Evolutionary conservation across 2,888 invertebrate species (phyloP).

Genomic region (Palloptera scutellata): DNA sequence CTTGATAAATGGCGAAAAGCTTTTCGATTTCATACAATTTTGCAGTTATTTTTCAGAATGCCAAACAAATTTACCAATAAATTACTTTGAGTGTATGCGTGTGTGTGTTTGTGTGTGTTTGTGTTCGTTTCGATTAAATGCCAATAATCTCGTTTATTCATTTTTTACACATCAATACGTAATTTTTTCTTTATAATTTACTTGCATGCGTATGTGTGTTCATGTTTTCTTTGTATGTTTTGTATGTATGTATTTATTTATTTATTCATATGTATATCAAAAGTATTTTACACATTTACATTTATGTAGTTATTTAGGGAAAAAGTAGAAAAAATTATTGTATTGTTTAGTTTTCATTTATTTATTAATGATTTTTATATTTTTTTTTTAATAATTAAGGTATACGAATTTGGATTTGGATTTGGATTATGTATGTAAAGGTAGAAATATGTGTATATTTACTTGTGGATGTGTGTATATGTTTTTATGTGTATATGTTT

Average conservation of each 20-base stretch:
- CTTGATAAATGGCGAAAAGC: too few species aligned
- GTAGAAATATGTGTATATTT: background rate
- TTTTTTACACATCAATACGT: background rate
- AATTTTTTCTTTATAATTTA: background rate
- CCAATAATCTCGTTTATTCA: background rate
- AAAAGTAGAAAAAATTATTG: conserved; percentile 5
- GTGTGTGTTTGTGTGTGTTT: too few species aligned
- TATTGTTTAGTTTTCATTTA: background rate
- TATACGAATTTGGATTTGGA: background rate
- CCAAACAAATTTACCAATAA: too few species aligned
- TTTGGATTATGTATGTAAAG: conserved; percentile 7
- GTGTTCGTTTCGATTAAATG: too few species aligned
- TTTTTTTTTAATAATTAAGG: too few species aligned
- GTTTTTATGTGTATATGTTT: conserved; percentile 19
- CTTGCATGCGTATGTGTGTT: background rate
- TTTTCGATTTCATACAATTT: conserved; percentile 17
- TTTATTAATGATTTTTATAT: too few species aligned
- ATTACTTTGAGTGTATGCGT: background rate
- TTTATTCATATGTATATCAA: background rate
- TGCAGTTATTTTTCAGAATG: conserved; percentile 24
- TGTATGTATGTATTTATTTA: background rate
- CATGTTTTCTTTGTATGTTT: background rate
- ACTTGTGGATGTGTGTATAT: background rate
- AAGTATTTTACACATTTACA: conserved; percentile 7
- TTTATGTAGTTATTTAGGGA: background rate